A percentile compares a stretch with the other conserved stretches of the same genome.
Evolutionary conservation across 2,888 invertebrate species (phyloP).

Genomic region (Alcis repandata): DNA sequence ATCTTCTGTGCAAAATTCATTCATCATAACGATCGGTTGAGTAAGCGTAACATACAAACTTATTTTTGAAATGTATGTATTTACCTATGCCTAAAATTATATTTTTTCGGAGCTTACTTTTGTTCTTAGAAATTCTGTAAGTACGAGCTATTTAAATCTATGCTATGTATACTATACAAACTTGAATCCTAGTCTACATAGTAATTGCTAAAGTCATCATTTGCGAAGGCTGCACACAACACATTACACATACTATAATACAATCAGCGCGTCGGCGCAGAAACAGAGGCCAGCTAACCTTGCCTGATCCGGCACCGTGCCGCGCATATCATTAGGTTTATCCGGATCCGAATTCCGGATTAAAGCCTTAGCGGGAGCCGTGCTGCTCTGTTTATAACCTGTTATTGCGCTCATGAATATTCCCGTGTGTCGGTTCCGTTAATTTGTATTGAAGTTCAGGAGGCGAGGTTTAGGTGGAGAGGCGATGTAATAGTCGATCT

Average conservation of each 20-base stretch:
- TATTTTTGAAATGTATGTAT: no score
- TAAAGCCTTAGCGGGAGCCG: constrained; percentile 53
- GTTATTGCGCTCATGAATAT: constrained; percentile 59
- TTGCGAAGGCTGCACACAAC: not conserved
- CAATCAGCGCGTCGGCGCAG: constrained; percentile 39
- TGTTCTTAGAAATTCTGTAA: no score
- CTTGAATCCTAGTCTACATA: not conserved
- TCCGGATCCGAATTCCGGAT: constrained; percentile 46
- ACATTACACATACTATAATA: constrained; percentile 4
- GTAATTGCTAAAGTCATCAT: not conserved
- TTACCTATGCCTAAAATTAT: no score
- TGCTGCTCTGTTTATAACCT: constrained; percentile 57
- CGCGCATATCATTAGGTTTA: constrained; percentile 58
- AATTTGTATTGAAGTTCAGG: constrained; percentile 38
- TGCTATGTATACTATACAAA: no score
- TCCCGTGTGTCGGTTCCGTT: constrained; percentile 47
- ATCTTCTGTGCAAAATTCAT: no score
- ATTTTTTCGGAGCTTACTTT: no score
- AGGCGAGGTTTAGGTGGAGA: constrained; percentile 1
- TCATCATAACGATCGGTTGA: no score
- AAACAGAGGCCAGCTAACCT: constrained; percentile 42
- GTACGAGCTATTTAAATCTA: no score
- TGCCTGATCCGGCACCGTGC: constrained; percentile 53
- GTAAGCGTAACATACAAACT: no score
- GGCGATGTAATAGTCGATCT: not conserved